Evolutionary conservation across 2,888 invertebrate species (phyloP).

Genomic region (Rhopalosiphum nymphaeae): DNA sequence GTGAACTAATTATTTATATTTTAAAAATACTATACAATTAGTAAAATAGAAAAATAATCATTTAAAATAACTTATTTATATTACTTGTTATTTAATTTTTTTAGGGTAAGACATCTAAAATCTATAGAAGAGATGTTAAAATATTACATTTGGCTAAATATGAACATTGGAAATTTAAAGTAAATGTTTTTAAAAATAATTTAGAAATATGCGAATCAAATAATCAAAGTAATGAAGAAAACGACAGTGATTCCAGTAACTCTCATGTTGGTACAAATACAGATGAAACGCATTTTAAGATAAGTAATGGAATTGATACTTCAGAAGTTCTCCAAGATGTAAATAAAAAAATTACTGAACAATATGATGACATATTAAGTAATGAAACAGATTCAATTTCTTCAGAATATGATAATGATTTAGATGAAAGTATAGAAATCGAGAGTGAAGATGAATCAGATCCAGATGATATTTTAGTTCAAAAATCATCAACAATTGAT

Average conservation of each 20-base stretch:
- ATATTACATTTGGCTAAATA: not conserved
- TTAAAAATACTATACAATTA: not conserved
- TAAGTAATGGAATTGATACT: not conserved
- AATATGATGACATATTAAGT: not conserved
- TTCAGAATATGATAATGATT: not conserved
- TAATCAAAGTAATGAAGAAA: conserved; percentile 14
- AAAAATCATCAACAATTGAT: not conserved
- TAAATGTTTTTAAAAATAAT: conserved; percentile 12
- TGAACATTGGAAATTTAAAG: not conserved
- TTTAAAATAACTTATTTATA: not conserved
- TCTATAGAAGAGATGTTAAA: not conserved
- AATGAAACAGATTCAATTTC: not conserved
- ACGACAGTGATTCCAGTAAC: not conserved
- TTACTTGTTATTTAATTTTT: not conserved
- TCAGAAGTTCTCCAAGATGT: not conserved
- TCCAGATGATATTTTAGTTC: not conserved
- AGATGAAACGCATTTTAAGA: not conserved
- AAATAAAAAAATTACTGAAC: not conserved
- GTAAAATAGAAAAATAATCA: not conserved
- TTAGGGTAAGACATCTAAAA: conserved; percentile 1
- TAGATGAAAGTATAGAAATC: not conserved
- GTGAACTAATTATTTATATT: conserved; percentile 10
- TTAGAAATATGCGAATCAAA: not conserved
- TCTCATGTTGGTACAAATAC: conserved; percentile 16
- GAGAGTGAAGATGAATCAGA: conserved; percentile 25